Conservation (phyloP, 2,888 invertebrate species). For the Plusia festucae region DNA sequence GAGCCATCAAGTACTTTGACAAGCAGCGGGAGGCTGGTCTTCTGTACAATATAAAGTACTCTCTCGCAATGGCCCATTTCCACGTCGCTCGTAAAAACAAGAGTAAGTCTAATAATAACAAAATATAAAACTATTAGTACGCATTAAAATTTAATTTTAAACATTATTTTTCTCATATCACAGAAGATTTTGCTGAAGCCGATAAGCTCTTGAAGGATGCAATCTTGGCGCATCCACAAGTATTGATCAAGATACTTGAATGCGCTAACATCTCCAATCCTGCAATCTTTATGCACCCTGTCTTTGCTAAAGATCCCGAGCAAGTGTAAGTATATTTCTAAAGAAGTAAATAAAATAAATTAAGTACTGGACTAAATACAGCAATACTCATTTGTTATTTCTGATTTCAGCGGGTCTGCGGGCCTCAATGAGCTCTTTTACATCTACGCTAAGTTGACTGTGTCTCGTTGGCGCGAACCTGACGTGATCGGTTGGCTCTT, state of each 20-base stretch:
- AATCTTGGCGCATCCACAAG: constrained; percentile 65
- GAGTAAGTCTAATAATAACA: constrained; percentile 53
- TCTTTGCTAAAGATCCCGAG: constrained; percentile 30
- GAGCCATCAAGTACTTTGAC: constrained; percentile 64
- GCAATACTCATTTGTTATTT: background rate
- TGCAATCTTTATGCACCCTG: constrained; percentile 10
- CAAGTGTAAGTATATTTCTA: constrained; percentile 29
- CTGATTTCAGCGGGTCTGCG: constrained; percentile 55
- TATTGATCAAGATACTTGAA: constrained; percentile 59
- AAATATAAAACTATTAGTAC: background rate
- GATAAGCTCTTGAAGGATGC: constrained; percentile 62
- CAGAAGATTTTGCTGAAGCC: constrained; percentile 54
- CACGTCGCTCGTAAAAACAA: constrained; percentile 65
- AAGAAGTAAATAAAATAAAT: background rate
- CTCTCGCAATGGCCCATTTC: constrained; percentile 73
- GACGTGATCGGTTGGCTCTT: constrained; percentile 68
- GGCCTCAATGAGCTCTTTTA: constrained; percentile 59
- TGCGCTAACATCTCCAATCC: constrained; percentile 32
- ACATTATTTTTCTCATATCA: constrained; percentile 9
- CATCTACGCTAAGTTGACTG: constrained; percentile 66
- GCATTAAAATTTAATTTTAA: background rate
- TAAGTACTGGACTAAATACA: background rate
- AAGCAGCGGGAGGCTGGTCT: constrained; percentile 59
- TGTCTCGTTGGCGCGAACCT: constrained; percentile 69
- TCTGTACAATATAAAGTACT: constrained; percentile 76